Evolutionary conservation across 2,113 vertebrate species (phyloP).

Genomic region (Nestor notabilis): DNA sequence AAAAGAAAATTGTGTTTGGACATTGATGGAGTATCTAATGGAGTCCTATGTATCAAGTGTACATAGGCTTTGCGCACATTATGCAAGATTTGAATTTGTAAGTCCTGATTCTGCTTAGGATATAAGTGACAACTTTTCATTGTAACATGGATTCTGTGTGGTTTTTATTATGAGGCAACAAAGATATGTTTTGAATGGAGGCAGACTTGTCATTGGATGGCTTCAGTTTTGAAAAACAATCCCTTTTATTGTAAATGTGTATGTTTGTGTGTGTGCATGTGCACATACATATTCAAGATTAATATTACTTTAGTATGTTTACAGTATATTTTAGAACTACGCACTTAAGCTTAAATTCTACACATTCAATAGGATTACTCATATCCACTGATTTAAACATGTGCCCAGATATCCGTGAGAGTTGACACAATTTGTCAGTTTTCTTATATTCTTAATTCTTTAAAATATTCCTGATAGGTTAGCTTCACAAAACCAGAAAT

Average conservation of each 20-base stretch:
- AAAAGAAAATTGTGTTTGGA: slow-evolving; percentile 75
- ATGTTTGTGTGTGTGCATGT: not conserved
- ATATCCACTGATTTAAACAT: not conserved
- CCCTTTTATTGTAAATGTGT: not conserved
- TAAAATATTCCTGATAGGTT: not conserved
- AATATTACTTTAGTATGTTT: not conserved
- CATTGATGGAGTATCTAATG: slow-evolving; percentile 59
- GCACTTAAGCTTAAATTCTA: not conserved
- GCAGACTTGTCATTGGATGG: not conserved
- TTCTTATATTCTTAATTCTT: not conserved
- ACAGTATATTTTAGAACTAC: not conserved
- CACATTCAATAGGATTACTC: not conserved
- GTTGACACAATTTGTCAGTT: not conserved
- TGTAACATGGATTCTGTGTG: not conserved
- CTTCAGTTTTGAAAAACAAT: not conserved
- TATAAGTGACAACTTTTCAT: not conserved
- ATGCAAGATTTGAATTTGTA: not conserved
- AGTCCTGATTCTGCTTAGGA: not conserved
- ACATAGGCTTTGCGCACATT: not conserved
- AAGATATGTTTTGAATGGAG: not conserved
- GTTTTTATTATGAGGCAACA: not conserved
- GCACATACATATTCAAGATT: not conserved
- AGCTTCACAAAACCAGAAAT: not conserved
- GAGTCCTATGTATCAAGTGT: not conserved
- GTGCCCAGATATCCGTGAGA: not conserved